These are phyloP conservation scores for Siderastrea siderea DNA, from an alignment of 92 coral and sea anemone genomes.

Conservation along the genomic window DNA sequence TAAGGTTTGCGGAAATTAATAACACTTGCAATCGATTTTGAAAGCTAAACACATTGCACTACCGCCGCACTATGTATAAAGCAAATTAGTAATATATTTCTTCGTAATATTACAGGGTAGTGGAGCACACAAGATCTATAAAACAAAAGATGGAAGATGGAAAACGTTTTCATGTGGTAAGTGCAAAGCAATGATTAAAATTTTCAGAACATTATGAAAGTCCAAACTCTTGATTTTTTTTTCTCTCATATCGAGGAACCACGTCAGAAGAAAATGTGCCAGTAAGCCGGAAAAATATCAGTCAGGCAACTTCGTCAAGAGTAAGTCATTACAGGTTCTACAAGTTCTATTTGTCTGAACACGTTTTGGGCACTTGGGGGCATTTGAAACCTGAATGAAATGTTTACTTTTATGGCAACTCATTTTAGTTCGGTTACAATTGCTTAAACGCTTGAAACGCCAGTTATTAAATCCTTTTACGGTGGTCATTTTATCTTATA, in stretches of 20 bases:
- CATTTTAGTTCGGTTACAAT: neutral
- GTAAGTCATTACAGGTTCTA: neutral
- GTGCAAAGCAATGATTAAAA: neutral
- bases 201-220: too few relatives aligned
- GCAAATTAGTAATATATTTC: neutral
- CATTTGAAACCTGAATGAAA: neutral
- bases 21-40: too few relatives aligned
- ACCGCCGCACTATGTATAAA: too few relatives aligned
- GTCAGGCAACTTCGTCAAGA: neutral
- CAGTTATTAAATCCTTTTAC: too few relatives aligned
- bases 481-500: too few relatives aligned
- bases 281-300: neutral
- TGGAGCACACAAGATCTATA: slow-evolving; percentile 36
- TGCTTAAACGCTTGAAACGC: too few relatives aligned
- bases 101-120: neutral
- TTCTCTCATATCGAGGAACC: neutral
- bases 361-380: neutral
- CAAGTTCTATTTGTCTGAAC: too few relatives aligned
- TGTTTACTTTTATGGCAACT: neutral
- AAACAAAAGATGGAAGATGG: slow-evolving; percentile 19
- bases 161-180: slow-evolving; percentile 40
- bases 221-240: too few relatives aligned
- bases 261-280: neutral
- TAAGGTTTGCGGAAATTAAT: neutral
- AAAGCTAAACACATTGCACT: too few relatives aligned